Evolutionary conservation across 2,888 invertebrate species (phyloP), one percentile per base, ranked within the genome.

Genomic region (Loripinus fragilis): DNA sequence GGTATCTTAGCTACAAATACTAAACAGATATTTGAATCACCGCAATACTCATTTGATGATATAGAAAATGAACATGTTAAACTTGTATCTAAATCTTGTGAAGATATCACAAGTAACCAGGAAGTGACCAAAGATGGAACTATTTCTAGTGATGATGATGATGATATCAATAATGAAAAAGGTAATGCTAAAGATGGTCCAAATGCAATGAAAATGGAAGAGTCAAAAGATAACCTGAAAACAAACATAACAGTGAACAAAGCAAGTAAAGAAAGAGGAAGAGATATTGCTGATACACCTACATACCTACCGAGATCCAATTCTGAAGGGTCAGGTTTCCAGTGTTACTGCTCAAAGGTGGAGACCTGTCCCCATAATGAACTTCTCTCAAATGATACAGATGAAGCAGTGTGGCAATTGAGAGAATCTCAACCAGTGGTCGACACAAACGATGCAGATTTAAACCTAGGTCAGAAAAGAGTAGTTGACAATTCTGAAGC

Each of bases 1-100:
- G 93, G 94, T 42, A 93, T 94, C 78, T 84, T 94, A 70, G 92
- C 92, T 45, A 91, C 92, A 7, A 92, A 89, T 69, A 89, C 91
- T 20, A 89, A 87, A 71, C 89, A 89, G 71, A 82, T 84, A 60
- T 74, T 90, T 10, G 76, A 81, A 75, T 77, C 81, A 41, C 84
- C 84, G 33, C 76, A 76, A 42, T 78, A 67, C 52, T 77, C 80
- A 25, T 30, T 80, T 23, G 81, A 79, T 33, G 75, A 72, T 25
- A 50, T n/a, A 33, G 74, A 76, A 33, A 60, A 25, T 20, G 60
- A 60, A 33, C 30, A 60, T 2, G 1, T 60, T 10, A 60, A 60
- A 23, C 60, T 28, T 20, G 17, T 60, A 2, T 60, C 60, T 8
- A 65, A 45, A 23, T 67, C 69, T 2, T 48, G 41, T 41, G 38